Evolutionary conservation across 2,888 invertebrate species (phyloP).

Genomic region (Stenurella melanura): DNA sequence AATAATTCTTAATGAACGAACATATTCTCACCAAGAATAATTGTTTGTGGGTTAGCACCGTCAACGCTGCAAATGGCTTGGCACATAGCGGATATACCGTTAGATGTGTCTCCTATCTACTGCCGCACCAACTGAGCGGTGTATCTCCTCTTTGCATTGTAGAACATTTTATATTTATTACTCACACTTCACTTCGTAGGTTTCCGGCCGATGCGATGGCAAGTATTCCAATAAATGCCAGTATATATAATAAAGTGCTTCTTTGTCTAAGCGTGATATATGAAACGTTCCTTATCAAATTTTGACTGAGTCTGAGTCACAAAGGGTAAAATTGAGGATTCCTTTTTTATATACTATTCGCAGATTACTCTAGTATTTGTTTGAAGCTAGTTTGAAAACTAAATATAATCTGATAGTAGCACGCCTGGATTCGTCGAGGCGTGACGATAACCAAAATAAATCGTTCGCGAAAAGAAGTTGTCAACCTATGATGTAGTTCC

Average conservation of each 20-base stretch:
- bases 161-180: conserved; percentile 46
- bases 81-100: background rate
- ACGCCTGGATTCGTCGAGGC: background rate
- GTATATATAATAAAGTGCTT: conserved; percentile 41
- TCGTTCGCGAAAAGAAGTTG: no score
- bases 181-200: conserved; percentile 50
- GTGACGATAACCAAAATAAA: no score
- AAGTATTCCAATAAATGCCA: conserved; percentile 51
- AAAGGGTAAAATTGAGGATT: conserved; percentile 23
- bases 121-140: conserved; percentile 11
- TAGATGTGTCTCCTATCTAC: conserved; percentile 45
- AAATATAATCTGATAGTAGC: background rate
- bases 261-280: conserved; percentile 46
- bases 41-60: background rate
- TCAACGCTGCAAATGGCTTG: background rate
- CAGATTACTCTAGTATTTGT: background rate
- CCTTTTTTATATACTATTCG: conserved; percentile 8
- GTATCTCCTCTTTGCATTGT: conserved; percentile 40
- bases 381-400: background rate
- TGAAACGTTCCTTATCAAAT: conserved; percentile 39
- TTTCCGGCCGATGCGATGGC: conserved; percentile 38
- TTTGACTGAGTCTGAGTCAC: conserved; percentile 31
- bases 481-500: no score
- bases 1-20: background rate
- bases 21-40: background rate